Base-by-base conservation (phyloP, 1,140 invertebrate species). In the Phthorimaea operculella region DNA sequence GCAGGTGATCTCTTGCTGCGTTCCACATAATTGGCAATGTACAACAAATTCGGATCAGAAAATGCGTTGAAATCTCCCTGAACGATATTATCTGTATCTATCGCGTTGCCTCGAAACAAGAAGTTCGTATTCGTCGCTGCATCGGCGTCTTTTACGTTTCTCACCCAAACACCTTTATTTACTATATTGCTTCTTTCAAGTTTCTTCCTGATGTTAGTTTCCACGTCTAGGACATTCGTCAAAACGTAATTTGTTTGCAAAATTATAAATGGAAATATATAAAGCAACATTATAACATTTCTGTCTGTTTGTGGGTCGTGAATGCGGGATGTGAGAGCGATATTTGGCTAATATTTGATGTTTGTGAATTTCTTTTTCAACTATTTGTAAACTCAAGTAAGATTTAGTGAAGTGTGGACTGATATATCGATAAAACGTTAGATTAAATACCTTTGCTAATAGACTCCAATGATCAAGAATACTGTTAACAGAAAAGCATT, bases 161-260 rank as follows among this genome's bases (percentile, higher is more conserved):
- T 69, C 0, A 81, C 58, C 79, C 75, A 79, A 12, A 76, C 52
- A n/a, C 75, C 70, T 62, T 79, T 82, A 36, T 82, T 82, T 0
- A 82, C 42, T 6, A 82, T 62, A 45, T 78, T 79, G 47, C 72
- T 78, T 51, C 70, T 65, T 48, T 82, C 76, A n/a, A 79, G 48
- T 55, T 63, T 72, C 1, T 72, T 79, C 10, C 56, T n/a, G 44
- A 54, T 70, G 45, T 73, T 70, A 5, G 61, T 39, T 55, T 76
- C 64, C 7, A 59, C 62, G 11, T 63, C 60, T 15, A 76, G 54
- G 58, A 54, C 71, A 14, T 58, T 59, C 1, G 4, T 12, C 3
- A 39, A 39, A 12, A 39, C 10, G n/a, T n/a, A 12, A 12, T 10
- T 39, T 10, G n/a, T n/a, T 12, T 39, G 36, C 36, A 39, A 39